Percentiles rank a stretch among this genome's conserved stretches.
Evolutionary conservation across 2,113 vertebrate genomes (phyloP).

Genomic region (Phylloscopus trochiloides): DNA sequence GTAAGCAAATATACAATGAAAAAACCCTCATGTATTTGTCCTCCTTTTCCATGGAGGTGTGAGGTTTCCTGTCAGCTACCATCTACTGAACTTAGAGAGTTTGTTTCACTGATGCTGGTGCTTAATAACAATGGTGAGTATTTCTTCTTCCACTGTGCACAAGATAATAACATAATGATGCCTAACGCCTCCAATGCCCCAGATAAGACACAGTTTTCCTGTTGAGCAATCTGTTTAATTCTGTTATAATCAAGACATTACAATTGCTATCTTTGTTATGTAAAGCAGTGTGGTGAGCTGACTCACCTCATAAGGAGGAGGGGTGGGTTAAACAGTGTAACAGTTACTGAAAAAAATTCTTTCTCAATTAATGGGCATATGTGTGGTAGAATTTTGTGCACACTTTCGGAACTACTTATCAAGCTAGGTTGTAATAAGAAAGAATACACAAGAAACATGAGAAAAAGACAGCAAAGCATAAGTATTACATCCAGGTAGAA

Average conservation of each 20-base stretch:
- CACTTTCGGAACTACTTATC: background rate
- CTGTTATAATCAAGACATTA: background rate
- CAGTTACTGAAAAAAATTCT: background rate
- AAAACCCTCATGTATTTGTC: background rate
- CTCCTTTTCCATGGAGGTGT: background rate
- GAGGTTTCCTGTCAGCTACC: background rate
- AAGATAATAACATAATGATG: background rate
- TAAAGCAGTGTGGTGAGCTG: background rate
- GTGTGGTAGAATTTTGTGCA: background rate
- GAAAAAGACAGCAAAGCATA: background rate
- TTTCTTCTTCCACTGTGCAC: background rate
- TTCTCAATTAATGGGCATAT: accelerated
- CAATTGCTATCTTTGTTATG: background rate
- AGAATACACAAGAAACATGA: background rate
- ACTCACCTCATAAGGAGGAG: background rate
- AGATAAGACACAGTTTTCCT: background rate
- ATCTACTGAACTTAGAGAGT: background rate
- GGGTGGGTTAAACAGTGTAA: background rate
- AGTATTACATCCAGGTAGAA: background rate
- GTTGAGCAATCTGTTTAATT: background rate
- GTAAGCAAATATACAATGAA: background rate
- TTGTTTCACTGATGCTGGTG: background rate
- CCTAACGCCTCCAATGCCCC: background rate
- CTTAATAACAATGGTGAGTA: background rate
- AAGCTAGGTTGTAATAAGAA: background rate